These are phyloP conservation scores for Macrobrachium rosenbergii DNA, from an alignment of 1,140 invertebrate species.

Conservation along the genomic window DNA sequence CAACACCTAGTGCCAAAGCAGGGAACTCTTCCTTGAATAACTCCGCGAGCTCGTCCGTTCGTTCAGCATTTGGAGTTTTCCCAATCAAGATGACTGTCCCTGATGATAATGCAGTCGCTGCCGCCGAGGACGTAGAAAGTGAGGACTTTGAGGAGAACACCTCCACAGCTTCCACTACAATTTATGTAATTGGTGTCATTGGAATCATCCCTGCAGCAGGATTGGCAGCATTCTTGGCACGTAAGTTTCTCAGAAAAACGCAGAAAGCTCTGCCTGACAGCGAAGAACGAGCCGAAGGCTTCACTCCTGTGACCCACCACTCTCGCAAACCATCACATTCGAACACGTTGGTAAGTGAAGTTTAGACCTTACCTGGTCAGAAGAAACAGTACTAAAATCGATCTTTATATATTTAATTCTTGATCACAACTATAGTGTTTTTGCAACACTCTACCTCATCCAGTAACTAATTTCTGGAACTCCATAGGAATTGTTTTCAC, in stretches of 20 bases:
- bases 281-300: conserved; percentile 59
- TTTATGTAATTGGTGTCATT: conserved; percentile 48
- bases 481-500: too few relatives aligned
- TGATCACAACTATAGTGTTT: too few relatives aligned
- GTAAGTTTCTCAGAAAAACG: conserved; percentile 47
- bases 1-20: too few relatives aligned
- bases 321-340: conserved; percentile 51
- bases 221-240: conserved; percentile 38
- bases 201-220: conserved; percentile 49
- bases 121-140: conserved; percentile 9
- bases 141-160: not conserved
- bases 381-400: too few relatives aligned
- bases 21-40: too few relatives aligned
- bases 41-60: too few relatives aligned
- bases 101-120: not conserved
- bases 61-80: too few relatives aligned
- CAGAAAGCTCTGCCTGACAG: conserved; percentile 63
- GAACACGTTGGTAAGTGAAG: conserved; percentile 44
- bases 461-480: too few relatives aligned
- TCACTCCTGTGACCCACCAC: conserved; percentile 60
- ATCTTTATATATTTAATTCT: too few relatives aligned
- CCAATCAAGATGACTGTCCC: not conserved
- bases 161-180: conserved; percentile 29
- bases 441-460: too few relatives aligned
- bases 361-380: not conserved